A percentile compares a stretch with the other conserved stretches of the same genome.
phyloP scores from a whole-genome alignment of 2,888 invertebrate genomes.

The Macroteleia sp. region DNA sequence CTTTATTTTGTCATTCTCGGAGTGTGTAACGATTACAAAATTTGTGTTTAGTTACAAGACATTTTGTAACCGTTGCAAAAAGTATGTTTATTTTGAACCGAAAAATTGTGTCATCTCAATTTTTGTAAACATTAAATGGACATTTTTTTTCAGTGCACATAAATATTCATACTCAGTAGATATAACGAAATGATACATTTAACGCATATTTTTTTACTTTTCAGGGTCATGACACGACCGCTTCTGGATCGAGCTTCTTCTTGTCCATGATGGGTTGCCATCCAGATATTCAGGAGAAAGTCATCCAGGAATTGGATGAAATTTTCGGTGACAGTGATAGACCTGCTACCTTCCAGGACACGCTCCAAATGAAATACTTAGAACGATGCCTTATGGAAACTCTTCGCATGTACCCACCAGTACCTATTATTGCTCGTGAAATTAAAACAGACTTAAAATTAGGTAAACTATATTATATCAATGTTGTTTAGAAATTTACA shows the following conservation, averaged over 20 bases:
- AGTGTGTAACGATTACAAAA: too few relatives aligned
- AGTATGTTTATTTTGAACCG: too few relatives aligned
- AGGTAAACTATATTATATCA: conserved; percentile 82
- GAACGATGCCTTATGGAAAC: conserved; percentile 92
- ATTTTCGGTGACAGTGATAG: conserved; percentile 92
- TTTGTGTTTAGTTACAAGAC: too few relatives aligned
- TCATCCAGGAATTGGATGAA: conserved; percentile 89
- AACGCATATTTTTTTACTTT: too few relatives aligned
- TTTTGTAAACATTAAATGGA: too few relatives aligned
- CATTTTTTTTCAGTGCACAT: too few relatives aligned
- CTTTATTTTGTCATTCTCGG: too few relatives aligned
- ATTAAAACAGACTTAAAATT: conserved; percentile 89
- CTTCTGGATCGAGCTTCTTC: conserved; percentile 94
- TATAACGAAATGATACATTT: too few relatives aligned
- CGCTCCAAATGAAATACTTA: conserved; percentile 92
- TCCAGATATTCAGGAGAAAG: conserved; percentile 90
- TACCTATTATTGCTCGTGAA: conserved; percentile 90
- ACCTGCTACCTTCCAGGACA: conserved; percentile 90
- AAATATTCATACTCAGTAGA: too few relatives aligned
- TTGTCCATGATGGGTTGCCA: conserved; percentile 92
- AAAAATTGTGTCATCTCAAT: too few relatives aligned
- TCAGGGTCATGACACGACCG: conserved; percentile 92
- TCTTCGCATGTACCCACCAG: conserved; percentile 91
- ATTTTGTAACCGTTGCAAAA: too few relatives aligned
- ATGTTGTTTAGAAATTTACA: too few relatives aligned